Evolutionary conservation across 2,888 invertebrate genomes (phyloP).

Genomic region (Lydus trimaculatus): DNA sequence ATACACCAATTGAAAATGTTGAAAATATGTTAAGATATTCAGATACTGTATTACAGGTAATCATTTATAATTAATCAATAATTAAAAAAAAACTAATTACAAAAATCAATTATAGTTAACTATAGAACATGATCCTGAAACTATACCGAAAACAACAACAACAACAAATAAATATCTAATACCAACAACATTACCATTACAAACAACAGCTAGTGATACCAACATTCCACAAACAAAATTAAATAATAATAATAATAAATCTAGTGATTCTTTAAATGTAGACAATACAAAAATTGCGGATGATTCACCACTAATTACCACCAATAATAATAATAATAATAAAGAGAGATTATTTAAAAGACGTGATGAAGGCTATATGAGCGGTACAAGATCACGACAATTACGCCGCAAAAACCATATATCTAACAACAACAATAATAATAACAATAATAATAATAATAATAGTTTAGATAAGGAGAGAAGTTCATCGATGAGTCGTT

Average conservation of each 20-base stretch:
- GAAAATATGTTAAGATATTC: conserved; percentile 77
- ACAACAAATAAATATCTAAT: conserved; percentile 30
- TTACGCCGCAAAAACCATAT: conserved; percentile 65
- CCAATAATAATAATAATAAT: conserved; percentile 31
- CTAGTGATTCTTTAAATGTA: conserved; percentile 46
- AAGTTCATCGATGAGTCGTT: conserved; percentile 85
- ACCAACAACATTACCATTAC: conserved; percentile 50
- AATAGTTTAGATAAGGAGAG: conserved; percentile 73
- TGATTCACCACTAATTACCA: neutral
- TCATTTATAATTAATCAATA: neutral
- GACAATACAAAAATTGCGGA: conserved; percentile 27
- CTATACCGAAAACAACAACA: conserved; percentile 64
- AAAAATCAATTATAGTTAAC: conserved; percentile 68
- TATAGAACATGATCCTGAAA: conserved; percentile 88
- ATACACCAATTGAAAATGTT: conserved; percentile 79
- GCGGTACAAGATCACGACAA: conserved; percentile 70
- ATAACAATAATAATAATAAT: conserved; percentile 11
- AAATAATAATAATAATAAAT: conserved; percentile 38
- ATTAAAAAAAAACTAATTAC: neutral
- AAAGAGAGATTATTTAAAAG: conserved; percentile 65
- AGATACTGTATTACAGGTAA: conserved; percentile 77
- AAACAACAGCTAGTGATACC: conserved; percentile 60
- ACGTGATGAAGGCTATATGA: conserved; percentile 68
- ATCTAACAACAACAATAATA: conserved; percentile 43
- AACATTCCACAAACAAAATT: conserved; percentile 56